phyloP scores from a whole-genome alignment of 2,888 invertebrate genomes.

The Sialis fuliginosa region DNA sequence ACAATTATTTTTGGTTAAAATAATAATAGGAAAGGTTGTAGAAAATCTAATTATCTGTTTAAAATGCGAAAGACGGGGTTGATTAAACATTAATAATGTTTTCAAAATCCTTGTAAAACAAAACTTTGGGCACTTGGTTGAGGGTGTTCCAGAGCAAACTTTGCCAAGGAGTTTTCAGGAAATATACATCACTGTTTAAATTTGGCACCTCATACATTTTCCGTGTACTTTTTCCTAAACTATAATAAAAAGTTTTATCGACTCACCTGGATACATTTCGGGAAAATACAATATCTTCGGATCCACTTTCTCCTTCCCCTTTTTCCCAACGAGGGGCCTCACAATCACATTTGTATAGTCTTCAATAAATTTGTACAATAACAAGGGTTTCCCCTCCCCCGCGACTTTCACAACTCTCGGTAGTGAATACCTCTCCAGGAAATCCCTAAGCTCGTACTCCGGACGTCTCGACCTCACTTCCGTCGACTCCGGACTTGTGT shows the following conservation, averaged over 20 bases:
- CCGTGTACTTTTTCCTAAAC: too few species aligned
- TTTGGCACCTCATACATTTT: too few species aligned
- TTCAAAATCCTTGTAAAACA: too few species aligned
- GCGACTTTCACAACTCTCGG: slow-evolving; percentile 40
- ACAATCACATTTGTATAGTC: slow-evolving; percentile 45
- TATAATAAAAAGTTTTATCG: not conserved
- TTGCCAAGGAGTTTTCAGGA: too few species aligned
- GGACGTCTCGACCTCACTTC: slow-evolving; percentile 16
- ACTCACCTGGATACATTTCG: slow-evolving; percentile 47
- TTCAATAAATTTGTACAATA: slow-evolving; percentile 42
- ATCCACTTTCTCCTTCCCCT: slow-evolving; percentile 31
- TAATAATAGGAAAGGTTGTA: too few species aligned
- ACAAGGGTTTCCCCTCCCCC: slow-evolving; percentile 36
- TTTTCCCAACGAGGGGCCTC: slow-evolving; percentile 35
- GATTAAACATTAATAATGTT: too few species aligned
- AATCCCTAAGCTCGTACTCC: slow-evolving; percentile 28
- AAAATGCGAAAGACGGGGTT: too few species aligned
- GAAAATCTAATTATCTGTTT: too few species aligned
- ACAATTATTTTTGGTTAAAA: too few species aligned
- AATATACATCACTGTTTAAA: too few species aligned
- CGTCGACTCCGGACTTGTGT: slow-evolving; percentile 15
- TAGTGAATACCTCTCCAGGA: slow-evolving; percentile 40
- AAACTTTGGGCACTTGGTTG: too few species aligned
- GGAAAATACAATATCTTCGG: slow-evolving; percentile 43
- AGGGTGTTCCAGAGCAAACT: too few species aligned